Percentiles rank a stretch among this genome's conserved stretches.
Evolutionary conservation across 2,888 invertebrate species (phyloP).

Genomic region (Alloscopus bannaensis): DNA sequence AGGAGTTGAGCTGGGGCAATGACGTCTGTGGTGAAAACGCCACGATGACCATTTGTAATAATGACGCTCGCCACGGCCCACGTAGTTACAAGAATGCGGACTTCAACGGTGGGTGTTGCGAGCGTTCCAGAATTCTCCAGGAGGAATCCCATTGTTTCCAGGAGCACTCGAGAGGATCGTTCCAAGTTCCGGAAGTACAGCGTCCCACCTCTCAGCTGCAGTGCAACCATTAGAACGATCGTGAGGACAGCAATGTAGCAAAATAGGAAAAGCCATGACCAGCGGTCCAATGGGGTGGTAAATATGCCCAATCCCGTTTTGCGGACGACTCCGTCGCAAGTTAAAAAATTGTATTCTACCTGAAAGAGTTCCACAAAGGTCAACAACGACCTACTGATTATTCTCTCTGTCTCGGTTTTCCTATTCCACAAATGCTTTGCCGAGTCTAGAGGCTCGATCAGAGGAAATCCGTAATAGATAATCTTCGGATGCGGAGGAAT

Average conservation of each 20-base stretch:
- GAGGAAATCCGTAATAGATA: too few relatives aligned
- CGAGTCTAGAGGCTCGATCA: too few relatives aligned
- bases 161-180: neutral
- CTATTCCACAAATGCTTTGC: too few relatives aligned
- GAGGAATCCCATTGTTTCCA: neutral
- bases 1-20: neutral
- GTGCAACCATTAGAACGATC: neutral
- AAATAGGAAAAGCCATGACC: neutral
- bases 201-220: neutral
- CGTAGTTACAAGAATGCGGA: neutral
- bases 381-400: too few relatives aligned
- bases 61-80: constrained; percentile 1
- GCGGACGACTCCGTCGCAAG: neutral
- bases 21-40: neutral
- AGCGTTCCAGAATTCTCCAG: neutral
- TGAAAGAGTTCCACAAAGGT: too few relatives aligned
- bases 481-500: too few relatives aligned
- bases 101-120: neutral
- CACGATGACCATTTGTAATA: neutral
- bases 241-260: neutral
- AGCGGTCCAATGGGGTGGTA: neutral
- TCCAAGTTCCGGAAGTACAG: neutral
- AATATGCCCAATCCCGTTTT: neutral
- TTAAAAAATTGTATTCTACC: constrained; percentile 11
- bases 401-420: too few relatives aligned